Evolutionary conservation across 2,113 vertebrate species (phyloP).

Genomic region (Psephotus haematonotus): DNA sequence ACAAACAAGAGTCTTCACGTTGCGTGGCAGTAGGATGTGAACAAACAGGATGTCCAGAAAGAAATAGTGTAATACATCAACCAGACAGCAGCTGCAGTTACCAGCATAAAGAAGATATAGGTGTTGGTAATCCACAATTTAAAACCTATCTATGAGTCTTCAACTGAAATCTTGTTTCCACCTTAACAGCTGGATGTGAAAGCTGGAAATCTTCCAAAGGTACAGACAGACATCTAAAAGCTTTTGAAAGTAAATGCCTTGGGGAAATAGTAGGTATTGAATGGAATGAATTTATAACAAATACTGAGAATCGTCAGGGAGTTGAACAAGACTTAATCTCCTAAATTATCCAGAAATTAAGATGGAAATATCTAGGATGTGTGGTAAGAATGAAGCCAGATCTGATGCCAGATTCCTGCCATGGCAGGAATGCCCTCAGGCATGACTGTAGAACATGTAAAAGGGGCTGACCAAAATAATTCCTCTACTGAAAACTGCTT

Average conservation of each 20-base stretch:
- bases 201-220: constrained; percentile 54
- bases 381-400: constrained; percentile 47
- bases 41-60: background rate
- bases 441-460: background rate
- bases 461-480: constrained; percentile 17
- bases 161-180: constrained; percentile 30
- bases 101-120: background rate
- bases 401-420: constrained; percentile 58
- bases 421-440: constrained; percentile 30
- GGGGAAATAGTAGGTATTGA: constrained; percentile 43
- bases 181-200: constrained; percentile 46
- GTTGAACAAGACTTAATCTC: constrained; percentile 63
- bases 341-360: constrained; percentile 62
- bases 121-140: background rate
- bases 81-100: background rate
- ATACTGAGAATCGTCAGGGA: constrained; percentile 33
- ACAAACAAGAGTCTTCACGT: background rate
- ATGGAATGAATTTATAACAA: constrained; percentile 64
- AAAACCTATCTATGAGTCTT: background rate
- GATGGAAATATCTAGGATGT: constrained; percentile 61
- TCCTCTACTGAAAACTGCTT: background rate
- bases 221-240: constrained; percentile 35
- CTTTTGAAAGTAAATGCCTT: constrained; percentile 63
- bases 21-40: background rate
- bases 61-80: background rate